A percentile compares a stretch with the other conserved stretches of the same genome.
These are phyloP conservation scores for Epizoanthus ramosus DNA, from an alignment of 92 coral and sea anemone species.

Conservation along the genomic window DNA sequence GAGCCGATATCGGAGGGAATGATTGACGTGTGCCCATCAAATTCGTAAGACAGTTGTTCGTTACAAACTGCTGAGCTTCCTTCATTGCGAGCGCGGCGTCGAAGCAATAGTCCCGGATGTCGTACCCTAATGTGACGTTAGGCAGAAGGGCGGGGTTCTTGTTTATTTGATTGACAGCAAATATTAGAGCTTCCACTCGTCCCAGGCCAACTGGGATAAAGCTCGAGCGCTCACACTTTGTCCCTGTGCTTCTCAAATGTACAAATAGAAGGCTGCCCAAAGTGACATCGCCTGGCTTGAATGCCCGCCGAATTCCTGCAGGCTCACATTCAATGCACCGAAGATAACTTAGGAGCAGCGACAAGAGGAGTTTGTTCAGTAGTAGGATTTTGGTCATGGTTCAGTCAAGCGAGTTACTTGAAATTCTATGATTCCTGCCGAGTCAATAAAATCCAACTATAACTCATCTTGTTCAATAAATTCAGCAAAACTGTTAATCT, in stretches of 20 bases:
- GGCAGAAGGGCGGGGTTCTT: not conserved
- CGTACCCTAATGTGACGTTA: not conserved
- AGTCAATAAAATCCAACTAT: no score
- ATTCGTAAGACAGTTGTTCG: not conserved
- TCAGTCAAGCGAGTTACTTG: no score
- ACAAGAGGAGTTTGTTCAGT: no score
- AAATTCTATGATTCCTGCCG: no score
- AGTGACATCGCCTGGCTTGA: not conserved
- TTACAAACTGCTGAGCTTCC: not conserved
- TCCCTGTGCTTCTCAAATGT: not conserved
- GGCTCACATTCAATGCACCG: no score
- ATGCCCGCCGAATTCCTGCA: not conserved
- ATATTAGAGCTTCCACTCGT: not conserved
- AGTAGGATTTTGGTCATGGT: no score
- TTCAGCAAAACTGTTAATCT: no score
- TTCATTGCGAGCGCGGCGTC: not conserved
- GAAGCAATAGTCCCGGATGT: not conserved
- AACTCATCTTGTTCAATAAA: no score
- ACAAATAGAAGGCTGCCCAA: not conserved
- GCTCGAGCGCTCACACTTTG: not conserved
- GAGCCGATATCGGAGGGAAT: not conserved
- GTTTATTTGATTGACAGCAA: not conserved
- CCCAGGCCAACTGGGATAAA: conserved; percentile 1
- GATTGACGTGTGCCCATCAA: not conserved
- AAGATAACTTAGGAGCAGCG: no score